phyloP scores from a whole-genome alignment of 2,888 invertebrate genomes.

The Caenorhabditis japonica region DNA sequence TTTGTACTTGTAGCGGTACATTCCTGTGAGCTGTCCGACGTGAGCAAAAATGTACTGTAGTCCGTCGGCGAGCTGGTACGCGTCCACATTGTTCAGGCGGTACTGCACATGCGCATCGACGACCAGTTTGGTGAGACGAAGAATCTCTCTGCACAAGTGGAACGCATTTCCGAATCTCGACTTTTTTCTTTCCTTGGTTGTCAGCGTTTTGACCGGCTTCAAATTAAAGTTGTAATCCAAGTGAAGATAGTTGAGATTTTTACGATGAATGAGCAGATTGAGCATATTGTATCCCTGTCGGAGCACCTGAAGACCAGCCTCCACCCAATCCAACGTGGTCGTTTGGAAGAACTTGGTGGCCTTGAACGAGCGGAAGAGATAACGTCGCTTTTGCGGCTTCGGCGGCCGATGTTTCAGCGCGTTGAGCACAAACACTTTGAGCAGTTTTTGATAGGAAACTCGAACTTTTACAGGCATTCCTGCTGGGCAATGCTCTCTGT shows the following conservation, averaged over 20 bases:
- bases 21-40: constrained; percentile 98
- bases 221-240: constrained; percentile 99
- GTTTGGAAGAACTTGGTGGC: constrained; percentile 99
- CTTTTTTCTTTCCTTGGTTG: constrained; percentile 99
- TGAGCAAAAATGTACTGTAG: constrained; percentile 99
- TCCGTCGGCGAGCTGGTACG: constrained; percentile 96
- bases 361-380: constrained; percentile 98
- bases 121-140: constrained; percentile 96
- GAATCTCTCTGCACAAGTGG: constrained; percentile 97
- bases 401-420: constrained; percentile 96
- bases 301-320: constrained; percentile 94
- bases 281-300: constrained; percentile 99
- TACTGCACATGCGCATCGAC: constrained; percentile 99
- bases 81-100: constrained; percentile 94
- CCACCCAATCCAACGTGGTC: constrained; percentile 99
- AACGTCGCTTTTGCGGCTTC: constrained; percentile 98
- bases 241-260: constrained; percentile 98
- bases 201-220: constrained; percentile 98
- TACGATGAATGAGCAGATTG: constrained; percentile 96
- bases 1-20: constrained; percentile 86
- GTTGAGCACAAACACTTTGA: constrained; percentile 98
- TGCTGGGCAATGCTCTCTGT: constrained; percentile 80
- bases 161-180: constrained; percentile 88
- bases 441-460: constrained; percentile 97
- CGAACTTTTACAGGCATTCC: constrained; percentile 92